A percentile compares a stretch with the other conserved stretches of the same genome.
These are phyloP conservation scores for Sminthurides aquaticus DNA, from an alignment of 2,888 invertebrate species.

Conservation along the genomic window DNA sequence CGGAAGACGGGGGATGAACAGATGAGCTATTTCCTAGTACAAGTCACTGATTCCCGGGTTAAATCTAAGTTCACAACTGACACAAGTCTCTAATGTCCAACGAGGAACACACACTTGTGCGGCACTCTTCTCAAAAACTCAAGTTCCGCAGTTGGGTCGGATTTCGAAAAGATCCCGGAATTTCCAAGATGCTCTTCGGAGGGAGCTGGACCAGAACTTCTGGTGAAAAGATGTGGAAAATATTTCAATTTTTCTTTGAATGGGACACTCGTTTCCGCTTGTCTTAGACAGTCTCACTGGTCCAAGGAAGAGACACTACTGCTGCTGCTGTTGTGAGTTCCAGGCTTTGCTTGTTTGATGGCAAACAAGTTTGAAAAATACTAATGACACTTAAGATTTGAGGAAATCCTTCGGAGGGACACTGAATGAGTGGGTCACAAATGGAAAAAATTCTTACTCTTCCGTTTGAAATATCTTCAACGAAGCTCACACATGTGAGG, in stretches of 20 bases:
- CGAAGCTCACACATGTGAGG: too few relatives aligned
- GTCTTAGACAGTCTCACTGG: neutral
- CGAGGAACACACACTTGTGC: neutral
- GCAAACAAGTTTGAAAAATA: conserved; percentile 23
- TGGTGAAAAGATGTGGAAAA: neutral
- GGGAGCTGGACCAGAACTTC: neutral
- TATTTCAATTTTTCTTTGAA: too few relatives aligned
- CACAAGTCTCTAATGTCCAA: neutral
- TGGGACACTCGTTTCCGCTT: neutral
- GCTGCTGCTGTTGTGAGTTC: conserved; percentile 6
- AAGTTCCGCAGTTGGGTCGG: neutral
- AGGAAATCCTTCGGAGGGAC: neutral
- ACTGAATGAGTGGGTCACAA: neutral
- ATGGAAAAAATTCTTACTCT: too few relatives aligned
- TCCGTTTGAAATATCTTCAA: too few relatives aligned
- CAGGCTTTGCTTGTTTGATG: conserved; percentile 17
- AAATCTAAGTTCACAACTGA: too few relatives aligned
- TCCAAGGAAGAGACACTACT: neutral
- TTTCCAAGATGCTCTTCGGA: too few relatives aligned
- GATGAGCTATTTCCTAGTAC: neutral
- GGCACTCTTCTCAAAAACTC: neutral
- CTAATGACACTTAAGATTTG: conserved; percentile 21
- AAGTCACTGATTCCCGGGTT: neutral
- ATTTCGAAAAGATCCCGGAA: neutral
- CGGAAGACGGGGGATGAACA: neutral